These are phyloP conservation scores for Axea sp. DNA, from an alignment of 2,888 invertebrate genomes.

Conservation along the genomic window DNA sequence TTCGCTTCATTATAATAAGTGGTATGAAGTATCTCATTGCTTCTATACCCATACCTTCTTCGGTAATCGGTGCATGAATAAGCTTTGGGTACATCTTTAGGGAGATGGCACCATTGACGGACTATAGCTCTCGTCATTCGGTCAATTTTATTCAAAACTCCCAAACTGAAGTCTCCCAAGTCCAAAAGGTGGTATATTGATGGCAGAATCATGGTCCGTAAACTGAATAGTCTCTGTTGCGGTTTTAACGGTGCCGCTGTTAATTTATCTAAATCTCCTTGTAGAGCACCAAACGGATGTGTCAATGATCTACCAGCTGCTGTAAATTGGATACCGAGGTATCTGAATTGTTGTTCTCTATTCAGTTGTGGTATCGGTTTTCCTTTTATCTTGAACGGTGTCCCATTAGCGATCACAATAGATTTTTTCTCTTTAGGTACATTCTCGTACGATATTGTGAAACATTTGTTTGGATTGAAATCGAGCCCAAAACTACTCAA, in stretches of 20 bases:
- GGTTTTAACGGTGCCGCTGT: conserved; percentile 57
- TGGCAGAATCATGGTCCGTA: conserved; percentile 37
- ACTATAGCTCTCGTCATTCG: conserved; percentile 66
- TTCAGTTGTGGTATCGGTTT: not conserved
- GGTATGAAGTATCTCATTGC: conserved; percentile 48
- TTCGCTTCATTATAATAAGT: not conserved
- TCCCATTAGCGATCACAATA: not conserved
- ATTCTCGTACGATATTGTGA: not conserved
- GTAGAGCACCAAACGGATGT: not conserved
- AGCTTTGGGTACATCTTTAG: conserved; percentile 68
- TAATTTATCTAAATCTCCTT: not conserved
- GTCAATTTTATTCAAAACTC: conserved; percentile 70
- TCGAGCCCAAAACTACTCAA: not conserved
- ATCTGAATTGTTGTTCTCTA: conserved; percentile 15
- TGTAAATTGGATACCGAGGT: conserved; percentile 21
- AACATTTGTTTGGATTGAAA: not conserved
- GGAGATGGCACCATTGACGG: conserved; percentile 70
- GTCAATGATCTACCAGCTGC: not conserved
- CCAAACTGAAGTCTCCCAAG: conserved; percentile 67
- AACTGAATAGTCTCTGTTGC: conserved; percentile 58
- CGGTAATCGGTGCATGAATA: conserved; percentile 65
- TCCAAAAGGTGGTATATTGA: conserved; percentile 69
- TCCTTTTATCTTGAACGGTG: not conserved
- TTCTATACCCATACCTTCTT: conserved; percentile 66
- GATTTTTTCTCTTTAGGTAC: conserved; percentile 1